Evolutionary conservation across 2,797 vertebrate species (phyloP).

Genomic region (Liparis tanakae): DNA sequence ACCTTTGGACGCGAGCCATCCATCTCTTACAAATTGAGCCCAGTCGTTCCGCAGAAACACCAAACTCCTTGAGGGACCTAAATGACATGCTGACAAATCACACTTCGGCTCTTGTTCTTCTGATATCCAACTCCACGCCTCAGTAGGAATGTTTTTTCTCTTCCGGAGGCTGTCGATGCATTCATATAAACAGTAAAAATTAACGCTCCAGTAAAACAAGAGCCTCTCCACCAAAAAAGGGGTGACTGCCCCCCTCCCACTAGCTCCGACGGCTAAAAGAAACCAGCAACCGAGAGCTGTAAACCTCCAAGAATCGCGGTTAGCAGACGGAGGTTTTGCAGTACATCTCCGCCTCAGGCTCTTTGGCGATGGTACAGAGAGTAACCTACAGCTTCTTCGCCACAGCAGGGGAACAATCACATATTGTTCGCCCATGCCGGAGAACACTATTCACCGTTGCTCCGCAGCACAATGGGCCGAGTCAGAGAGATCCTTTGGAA

Average conservation of each 20-base stretch:
- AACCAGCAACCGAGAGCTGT: slow-evolving; percentile 60
- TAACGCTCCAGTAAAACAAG: slow-evolving; percentile 38
- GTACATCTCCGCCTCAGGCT: slow-evolving; percentile 65
- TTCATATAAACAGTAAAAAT: slow-evolving; percentile 27
- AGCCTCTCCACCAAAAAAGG: slow-evolving; percentile 44
- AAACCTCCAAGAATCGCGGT: slow-evolving; percentile 61
- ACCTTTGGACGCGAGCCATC: slow-evolving; percentile 83
- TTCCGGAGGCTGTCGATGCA: slow-evolving; percentile 42
- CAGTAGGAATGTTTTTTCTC: slow-evolving; percentile 13
- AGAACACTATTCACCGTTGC: slow-evolving; percentile 79
- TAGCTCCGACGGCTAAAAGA: slow-evolving; percentile 45
- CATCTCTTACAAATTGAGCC: slow-evolving; percentile 82
- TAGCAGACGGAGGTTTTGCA: slow-evolving; percentile 59
- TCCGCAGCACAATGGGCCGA: slow-evolving; percentile 77
- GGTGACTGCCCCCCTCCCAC: slow-evolving; percentile 46
- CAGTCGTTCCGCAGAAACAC: slow-evolving; percentile 79
- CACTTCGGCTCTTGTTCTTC: slow-evolving; percentile 40
- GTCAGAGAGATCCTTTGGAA: slow-evolving; percentile 72
- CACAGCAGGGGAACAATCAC: slow-evolving; percentile 79
- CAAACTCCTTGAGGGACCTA: slow-evolving; percentile 80
- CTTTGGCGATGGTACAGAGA: slow-evolving; percentile 82
- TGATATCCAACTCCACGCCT: slow-evolving; percentile 56
- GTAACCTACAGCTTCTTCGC: slow-evolving; percentile 77
- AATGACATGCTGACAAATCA: slow-evolving; percentile 78
- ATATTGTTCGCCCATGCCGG: slow-evolving; percentile 81